A percentile compares a stretch with the other conserved stretches of the same genome.
Conservation (phyloP, 2,888 invertebrate genomes). For the Cheilosia impressa region DNA sequence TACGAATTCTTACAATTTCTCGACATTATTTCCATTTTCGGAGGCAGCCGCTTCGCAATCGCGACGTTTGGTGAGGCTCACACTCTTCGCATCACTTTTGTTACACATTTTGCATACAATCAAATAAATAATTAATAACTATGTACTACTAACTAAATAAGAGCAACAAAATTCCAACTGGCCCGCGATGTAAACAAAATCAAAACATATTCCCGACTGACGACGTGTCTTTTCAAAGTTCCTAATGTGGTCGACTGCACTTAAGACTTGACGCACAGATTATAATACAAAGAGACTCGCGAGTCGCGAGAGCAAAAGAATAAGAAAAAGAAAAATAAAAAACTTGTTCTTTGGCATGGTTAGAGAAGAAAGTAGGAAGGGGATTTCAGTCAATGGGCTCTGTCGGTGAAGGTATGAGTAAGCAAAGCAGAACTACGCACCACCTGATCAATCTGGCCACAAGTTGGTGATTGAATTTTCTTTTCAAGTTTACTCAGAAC, state of each 20-base stretch:
- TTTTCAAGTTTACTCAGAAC: too few species aligned
- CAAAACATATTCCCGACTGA: conserved; percentile 41
- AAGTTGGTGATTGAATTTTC: too few species aligned
- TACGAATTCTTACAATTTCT: conserved; percentile 73
- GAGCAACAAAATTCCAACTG: neutral
- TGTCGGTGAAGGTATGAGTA: too few species aligned
- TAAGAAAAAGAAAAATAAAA: conserved; percentile 7
- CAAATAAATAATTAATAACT: conserved; percentile 22
- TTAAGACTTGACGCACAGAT: conserved; percentile 4
- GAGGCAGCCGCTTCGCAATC: conserved; percentile 9
- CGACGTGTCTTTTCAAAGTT: conserved; percentile 53
- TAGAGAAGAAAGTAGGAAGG: conserved; percentile 18
- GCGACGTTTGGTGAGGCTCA: conserved; percentile 22
- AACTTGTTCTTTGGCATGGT: conserved; percentile 51
- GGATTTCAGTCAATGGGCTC: neutral
- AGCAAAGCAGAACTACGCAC: too few species aligned
- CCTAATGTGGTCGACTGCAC: conserved; percentile 36
- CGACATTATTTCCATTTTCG: conserved; percentile 39
- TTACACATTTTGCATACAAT: conserved; percentile 44
- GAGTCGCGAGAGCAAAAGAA: conserved; percentile 38
- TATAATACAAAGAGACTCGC: neutral
- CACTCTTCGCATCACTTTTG: conserved; percentile 47
- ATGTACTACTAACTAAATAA: conserved; percentile 8
- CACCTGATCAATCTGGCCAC: too few species aligned
- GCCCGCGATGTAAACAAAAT: conserved; percentile 31